Percentiles rank a stretch among this genome's conserved stretches.
These are phyloP conservation scores for Macrotrachela quadricornifera DNA, from an alignment of 1,140 invertebrate genomes.

Conservation along the genomic window DNA sequence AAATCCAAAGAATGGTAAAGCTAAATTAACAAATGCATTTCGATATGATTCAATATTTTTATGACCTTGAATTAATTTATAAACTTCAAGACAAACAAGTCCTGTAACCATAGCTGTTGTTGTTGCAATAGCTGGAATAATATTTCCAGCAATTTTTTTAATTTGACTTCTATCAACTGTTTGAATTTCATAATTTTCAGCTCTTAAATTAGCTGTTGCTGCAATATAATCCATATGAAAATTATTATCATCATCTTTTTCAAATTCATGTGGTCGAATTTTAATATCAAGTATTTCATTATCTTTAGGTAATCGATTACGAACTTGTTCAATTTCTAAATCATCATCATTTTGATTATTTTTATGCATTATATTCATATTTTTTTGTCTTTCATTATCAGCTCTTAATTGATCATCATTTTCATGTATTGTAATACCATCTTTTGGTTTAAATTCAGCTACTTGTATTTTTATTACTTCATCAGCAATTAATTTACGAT, in stretches of 20 bases:
- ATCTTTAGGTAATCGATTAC: constrained; percentile 15
- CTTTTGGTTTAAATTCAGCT: constrained; percentile 67
- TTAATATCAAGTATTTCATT: too few relatives aligned
- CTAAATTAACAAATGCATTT: constrained; percentile 88
- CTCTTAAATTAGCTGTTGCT: constrained; percentile 79
- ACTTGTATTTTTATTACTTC: constrained; percentile 34
- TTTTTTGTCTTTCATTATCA: constrained; percentile 9
- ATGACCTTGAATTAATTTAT: constrained; percentile 45
- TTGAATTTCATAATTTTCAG: constrained; percentile 81
- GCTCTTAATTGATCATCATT: too few relatives aligned
- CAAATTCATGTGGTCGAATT: constrained; percentile 73
- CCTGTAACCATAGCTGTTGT: constrained; percentile 89
- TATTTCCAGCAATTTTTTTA: constrained; percentile 91
- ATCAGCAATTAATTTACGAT: neutral
- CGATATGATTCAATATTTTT: constrained; percentile 52
- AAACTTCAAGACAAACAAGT: constrained; percentile 72
- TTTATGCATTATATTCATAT: neutral
- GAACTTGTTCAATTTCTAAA: constrained; percentile 12
- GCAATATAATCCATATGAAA: constrained; percentile 99
- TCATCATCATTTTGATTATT: constrained; percentile 1
- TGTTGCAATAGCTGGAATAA: constrained; percentile 95
- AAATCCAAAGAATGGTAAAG: constrained; percentile 85
- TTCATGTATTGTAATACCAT: constrained; percentile 85
- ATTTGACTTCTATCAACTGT: constrained; percentile 84
- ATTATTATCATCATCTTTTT: constrained; percentile 93